Evolutionary conservation across 2,113 vertebrate species (phyloP), one percentile per base, ranked within the genome.

Genomic region (Numida meleagris): DNA sequence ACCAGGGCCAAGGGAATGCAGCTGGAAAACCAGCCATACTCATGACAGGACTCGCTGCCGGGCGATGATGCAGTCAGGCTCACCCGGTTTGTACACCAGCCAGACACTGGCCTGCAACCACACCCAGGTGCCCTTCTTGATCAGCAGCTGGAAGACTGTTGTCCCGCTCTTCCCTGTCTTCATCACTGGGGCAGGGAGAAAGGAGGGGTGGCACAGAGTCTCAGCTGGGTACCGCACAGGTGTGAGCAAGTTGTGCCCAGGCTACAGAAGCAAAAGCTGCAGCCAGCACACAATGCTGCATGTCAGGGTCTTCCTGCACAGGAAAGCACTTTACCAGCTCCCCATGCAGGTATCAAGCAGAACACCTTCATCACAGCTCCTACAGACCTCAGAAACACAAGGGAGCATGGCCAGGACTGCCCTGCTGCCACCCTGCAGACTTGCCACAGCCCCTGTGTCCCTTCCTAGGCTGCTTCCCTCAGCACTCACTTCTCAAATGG

Each of bases 51-150:
- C 97, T 90, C 92, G 95, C 96, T 98, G 98, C 40, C 86, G 95
- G 6, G 96, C 82, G 6, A 98, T 97, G 91, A 99, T 99, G 93
- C 98, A 98, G 15, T 98, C 98, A 0, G 98, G 98, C 43, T 96
- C 72, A 74, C 98, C 98, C 7, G 63, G 98, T 89, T 98, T 98
- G 96, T 97, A 98, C 36, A 99, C 95, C 29, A 99, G 95, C 84
- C 97, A 88, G 5, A 98, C 98, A 0, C 96, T 98, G 85, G 98
- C 27, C 95, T 99, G 98, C 50, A 99, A 97, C 98, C 99, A 99
- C 71, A 98, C 27, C 98, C 98, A 99, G 74, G 80, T 17, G 0
- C 91, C 77, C 0, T 87, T 84, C 86, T 99, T 99, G 40, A 97
- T 98, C 70, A 99, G 98, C 24, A 98, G 97, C 89, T 98, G 84